phyloP scores from a whole-genome alignment of 1,140 invertebrate species.

The Leptinotarsa lineolata region DNA sequence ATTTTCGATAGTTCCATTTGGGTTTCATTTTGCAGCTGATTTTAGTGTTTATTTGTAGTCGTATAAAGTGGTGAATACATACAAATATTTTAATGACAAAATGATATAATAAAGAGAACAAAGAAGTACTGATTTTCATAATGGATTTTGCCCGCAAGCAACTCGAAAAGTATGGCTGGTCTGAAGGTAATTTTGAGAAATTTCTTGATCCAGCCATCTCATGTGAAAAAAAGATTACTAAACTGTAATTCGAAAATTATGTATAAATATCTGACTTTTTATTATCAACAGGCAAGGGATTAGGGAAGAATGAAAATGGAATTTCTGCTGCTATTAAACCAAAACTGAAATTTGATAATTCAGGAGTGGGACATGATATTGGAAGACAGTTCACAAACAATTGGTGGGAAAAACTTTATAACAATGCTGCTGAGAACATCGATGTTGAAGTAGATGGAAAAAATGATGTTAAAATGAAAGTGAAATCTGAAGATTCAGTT shows the following conservation, averaged over 20 bases:
- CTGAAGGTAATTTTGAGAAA: conserved; percentile 61
- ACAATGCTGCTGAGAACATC: conserved; percentile 74
- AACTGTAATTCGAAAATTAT: neutral
- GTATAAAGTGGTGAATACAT: too few species aligned
- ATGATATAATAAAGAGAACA: too few species aligned
- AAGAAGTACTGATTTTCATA: too few species aligned
- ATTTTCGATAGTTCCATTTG: too few species aligned
- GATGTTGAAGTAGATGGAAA: conserved; percentile 53
- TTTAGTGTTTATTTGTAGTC: too few species aligned
- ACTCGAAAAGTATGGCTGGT: conserved; percentile 70
- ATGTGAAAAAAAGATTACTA: too few species aligned
- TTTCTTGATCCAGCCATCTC: too few species aligned
- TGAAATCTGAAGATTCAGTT: conserved; percentile 54
- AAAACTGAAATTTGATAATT: conserved; percentile 75
- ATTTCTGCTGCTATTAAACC: conserved; percentile 76
- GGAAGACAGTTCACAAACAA: conserved; percentile 73
- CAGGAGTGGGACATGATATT: conserved; percentile 76
- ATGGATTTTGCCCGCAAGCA: conserved; percentile 67
- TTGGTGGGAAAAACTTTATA: conserved; percentile 81
- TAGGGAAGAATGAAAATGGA: conserved; percentile 78
- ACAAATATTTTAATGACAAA: too few species aligned
- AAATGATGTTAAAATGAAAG: conserved; percentile 51
- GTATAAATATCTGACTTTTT: conserved; percentile 30
- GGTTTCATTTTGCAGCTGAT: too few species aligned
- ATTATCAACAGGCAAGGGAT: conserved; percentile 70